Percentiles rank a stretch among this genome's conserved stretches.
Conservation (phyloP, 2,113 vertebrate species). For the Chionodraco myersi region DNA sequence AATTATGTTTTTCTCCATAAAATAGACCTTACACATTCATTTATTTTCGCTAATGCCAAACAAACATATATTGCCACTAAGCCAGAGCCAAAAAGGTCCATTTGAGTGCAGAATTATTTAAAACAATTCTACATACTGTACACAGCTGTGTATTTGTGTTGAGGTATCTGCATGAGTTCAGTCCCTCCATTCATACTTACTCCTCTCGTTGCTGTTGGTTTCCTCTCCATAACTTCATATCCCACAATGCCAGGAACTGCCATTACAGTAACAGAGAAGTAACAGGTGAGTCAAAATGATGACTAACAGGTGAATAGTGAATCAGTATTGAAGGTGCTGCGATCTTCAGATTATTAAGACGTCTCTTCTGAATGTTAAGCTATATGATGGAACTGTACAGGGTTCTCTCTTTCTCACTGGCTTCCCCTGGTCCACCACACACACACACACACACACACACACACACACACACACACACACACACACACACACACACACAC, state of each 20-base stretch:
- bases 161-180: background rate
- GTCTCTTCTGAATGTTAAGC: slow-evolving; percentile 34
- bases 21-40: too few species aligned
- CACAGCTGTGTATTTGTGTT: background rate
- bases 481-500: background rate
- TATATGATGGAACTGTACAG: slow-evolving; percentile 2
- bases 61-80: background rate
- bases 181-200: slow-evolving; percentile 47
- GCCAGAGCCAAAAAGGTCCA: background rate
- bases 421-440: slow-evolving; percentile 76
- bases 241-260: slow-evolving; percentile 25
- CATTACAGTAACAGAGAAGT: background rate
- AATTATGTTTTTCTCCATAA: background rate
- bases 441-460: slow-evolving; percentile 21
- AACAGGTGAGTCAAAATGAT: background rate
- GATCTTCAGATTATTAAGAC: background rate
- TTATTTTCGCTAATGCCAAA: too few species aligned
- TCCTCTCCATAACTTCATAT: slow-evolving; percentile 7
- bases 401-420: slow-evolving; percentile 50
- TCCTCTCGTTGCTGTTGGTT: slow-evolving; percentile 28
- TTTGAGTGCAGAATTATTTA: background rate
- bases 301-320: background rate
- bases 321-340: background rate
- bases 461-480: slow-evolving; percentile 28
- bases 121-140: background rate